These are phyloP conservation scores for Limnephilus auricula DNA, from an alignment of 2,888 invertebrate species.

Conservation along the genomic window DNA sequence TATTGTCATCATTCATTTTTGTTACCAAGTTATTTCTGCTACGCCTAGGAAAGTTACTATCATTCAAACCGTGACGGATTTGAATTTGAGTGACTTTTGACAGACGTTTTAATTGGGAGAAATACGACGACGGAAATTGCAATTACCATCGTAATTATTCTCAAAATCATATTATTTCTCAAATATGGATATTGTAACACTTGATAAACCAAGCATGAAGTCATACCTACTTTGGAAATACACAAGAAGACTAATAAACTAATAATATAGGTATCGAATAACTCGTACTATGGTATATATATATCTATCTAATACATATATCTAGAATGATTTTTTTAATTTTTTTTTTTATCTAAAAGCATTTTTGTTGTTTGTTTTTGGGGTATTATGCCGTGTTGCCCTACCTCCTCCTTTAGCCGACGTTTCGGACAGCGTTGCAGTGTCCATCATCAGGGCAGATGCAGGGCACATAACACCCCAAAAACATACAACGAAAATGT, in stretches of 20 bases:
- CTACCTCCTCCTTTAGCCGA: too few species aligned
- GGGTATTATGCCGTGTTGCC: too few species aligned
- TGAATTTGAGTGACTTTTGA: constrained; percentile 34
- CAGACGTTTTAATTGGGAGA: constrained; percentile 13
- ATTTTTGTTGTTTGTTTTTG: too few species aligned
- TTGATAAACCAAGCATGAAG: not conserved
- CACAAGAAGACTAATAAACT: not conserved
- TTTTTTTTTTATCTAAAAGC: too few species aligned
- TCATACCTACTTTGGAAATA: not conserved
- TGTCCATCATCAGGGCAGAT: too few species aligned
- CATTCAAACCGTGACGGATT: constrained; percentile 19
- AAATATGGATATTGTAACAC: not conserved
- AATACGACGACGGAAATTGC: not conserved
- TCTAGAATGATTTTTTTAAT: too few species aligned
- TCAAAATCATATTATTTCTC: not conserved
- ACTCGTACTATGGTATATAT: too few species aligned
- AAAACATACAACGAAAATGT: too few species aligned
- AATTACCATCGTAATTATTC: not conserved
- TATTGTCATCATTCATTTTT: constrained; percentile 48
- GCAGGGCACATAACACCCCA: too few species aligned
- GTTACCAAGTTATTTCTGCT: constrained; percentile 26
- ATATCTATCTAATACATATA: too few species aligned
- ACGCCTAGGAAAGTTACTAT: not conserved
- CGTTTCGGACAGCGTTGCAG: too few species aligned
- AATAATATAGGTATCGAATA: not conserved